phyloP scores from a whole-genome alignment of 2,797 vertebrate species.

The Falco peregrinus region DNA sequence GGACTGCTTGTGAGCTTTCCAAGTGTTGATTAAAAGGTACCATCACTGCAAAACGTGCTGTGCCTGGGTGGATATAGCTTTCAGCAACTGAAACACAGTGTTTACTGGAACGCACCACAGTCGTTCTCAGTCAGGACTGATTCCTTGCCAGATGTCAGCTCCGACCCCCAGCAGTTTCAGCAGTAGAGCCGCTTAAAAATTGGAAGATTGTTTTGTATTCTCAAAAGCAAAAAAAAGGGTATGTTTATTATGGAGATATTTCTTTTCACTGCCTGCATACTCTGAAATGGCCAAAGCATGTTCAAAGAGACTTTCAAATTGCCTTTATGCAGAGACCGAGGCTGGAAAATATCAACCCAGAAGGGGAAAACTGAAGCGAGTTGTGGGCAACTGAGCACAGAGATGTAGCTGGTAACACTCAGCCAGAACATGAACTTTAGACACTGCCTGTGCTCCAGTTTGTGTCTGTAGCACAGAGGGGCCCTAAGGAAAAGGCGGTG shows the following conservation, averaged over 20 bases:
- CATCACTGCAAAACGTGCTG: not conserved
- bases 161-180: conserved; percentile 61
- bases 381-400: not conserved
- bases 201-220: conserved; percentile 30
- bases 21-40: conserved; percentile 55
- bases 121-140: not conserved
- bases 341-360: conserved; percentile 57
- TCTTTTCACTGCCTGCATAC: not conserved
- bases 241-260: conserved; percentile 28
- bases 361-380: conserved; percentile 16
- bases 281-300: not conserved
- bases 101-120: conserved; percentile 24
- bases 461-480: conserved; percentile 49
- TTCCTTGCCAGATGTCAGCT: conserved; percentile 57
- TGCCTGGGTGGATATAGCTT: conserved; percentile 3
- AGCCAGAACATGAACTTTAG: conserved; percentile 61
- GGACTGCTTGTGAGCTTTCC: not conserved
- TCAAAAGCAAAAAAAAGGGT: not conserved
- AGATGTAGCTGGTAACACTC: conserved; percentile 41
- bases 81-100: conserved; percentile 18
- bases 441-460: conserved; percentile 46
- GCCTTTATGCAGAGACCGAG: not conserved
- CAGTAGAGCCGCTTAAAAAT: not conserved
- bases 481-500: conserved; percentile 58
- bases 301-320: not conserved